phyloP scores from a whole-genome alignment of 2,888 invertebrate genomes.

The Lagria hirta region DNA sequence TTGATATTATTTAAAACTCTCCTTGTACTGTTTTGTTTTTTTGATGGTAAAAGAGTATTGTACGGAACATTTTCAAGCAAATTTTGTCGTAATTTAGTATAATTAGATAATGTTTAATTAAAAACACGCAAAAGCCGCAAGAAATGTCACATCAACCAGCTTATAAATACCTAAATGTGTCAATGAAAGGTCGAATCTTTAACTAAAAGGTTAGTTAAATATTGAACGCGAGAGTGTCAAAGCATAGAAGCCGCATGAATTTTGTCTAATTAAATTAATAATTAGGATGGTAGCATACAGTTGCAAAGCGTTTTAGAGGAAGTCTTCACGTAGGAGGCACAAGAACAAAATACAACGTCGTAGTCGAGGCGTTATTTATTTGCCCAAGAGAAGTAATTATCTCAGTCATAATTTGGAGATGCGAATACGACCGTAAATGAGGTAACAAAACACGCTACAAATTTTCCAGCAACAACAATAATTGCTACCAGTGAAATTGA shows the following conservation, averaged over 20 bases:
- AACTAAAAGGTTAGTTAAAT: constrained; percentile 11
- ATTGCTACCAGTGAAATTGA: constrained; percentile 16
- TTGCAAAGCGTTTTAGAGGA: no score
- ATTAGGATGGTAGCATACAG: no score
- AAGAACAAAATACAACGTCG: no score
- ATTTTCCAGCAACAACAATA: constrained; percentile 5
- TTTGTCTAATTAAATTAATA: no score
- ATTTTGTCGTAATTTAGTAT: no score
- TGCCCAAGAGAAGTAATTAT: constrained; percentile 16
- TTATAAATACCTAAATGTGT: constrained; percentile 15
- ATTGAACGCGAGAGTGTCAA: constrained; percentile 4
- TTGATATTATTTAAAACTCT: no score
- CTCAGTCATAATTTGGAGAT: constrained; percentile 11
- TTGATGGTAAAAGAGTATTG: no score
- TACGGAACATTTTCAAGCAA: no score
- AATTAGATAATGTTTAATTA: constrained; percentile 3
- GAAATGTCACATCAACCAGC: constrained; percentile 12
- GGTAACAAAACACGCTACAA: constrained; percentile 2
- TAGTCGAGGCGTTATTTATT: constrained; percentile 16
- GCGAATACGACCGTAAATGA: constrained; percentile 8
- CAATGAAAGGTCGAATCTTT: constrained; percentile 15
- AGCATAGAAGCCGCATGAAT: no score
- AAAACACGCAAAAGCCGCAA: constrained; percentile 5
- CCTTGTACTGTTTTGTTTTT: no score
- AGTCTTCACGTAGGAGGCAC: no score